These are phyloP conservation scores for Schrankia costaestrigalis DNA, from an alignment of 2,888 invertebrate genomes.

Conservation along the genomic window DNA sequence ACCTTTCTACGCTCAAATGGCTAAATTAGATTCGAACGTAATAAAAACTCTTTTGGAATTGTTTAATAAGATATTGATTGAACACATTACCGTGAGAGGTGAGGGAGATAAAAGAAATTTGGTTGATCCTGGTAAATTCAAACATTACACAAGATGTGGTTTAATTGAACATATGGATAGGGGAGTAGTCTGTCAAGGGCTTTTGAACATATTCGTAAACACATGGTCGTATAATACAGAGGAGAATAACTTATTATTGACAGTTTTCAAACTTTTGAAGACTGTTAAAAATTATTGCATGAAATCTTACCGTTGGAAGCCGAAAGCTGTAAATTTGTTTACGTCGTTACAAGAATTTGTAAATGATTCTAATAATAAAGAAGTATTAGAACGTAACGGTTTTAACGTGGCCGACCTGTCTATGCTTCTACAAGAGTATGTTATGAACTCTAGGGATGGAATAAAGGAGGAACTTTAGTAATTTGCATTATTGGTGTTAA, in stretches of 20 bases:
- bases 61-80: slow-evolving; percentile 58
- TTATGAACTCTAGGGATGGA: slow-evolving; percentile 31
- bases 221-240: slow-evolving; percentile 36
- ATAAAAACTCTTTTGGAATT: slow-evolving; percentile 49
- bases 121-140: slow-evolving; percentile 37
- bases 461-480: slow-evolving; percentile 52
- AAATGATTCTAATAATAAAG: slow-evolving; percentile 28
- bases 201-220: slow-evolving; percentile 49
- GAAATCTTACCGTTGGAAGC: slow-evolving; percentile 38
- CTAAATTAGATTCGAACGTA: slow-evolving; percentile 44
- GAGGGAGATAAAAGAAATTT: slow-evolving; percentile 29
- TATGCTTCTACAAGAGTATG: slow-evolving; percentile 43
- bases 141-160: slow-evolving; percentile 56
- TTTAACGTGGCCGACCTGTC: slow-evolving; percentile 40
- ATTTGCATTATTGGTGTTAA: neutral
- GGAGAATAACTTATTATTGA: slow-evolving; percentile 33
- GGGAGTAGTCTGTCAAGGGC: slow-evolving; percentile 49
- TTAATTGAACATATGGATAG: slow-evolving; percentile 55
- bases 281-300: slow-evolving; percentile 53
- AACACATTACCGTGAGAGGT: slow-evolving; percentile 48
- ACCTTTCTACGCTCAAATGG: slow-evolving; percentile 57
- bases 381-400: slow-evolving; percentile 26
- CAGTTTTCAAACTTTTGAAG: slow-evolving; percentile 47
- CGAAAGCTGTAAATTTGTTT: slow-evolving; percentile 42
- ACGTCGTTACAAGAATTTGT: slow-evolving; percentile 38